A percentile compares a stretch with the other conserved stretches of the same genome.
phyloP scores from a whole-genome alignment of 1,140 invertebrate genomes.

The Musca domestica region DNA sequence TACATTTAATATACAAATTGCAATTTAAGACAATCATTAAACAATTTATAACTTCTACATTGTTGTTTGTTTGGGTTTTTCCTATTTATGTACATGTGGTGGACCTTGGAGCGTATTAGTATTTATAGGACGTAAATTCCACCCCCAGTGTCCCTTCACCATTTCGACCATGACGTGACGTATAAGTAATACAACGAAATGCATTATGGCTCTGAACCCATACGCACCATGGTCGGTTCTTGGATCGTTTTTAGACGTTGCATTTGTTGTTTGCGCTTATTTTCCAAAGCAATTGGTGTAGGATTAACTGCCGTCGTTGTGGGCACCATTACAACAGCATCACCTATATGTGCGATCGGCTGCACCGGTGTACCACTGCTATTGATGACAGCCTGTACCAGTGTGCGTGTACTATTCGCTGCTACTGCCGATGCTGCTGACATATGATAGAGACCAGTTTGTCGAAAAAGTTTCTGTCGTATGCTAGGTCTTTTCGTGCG shows the following conservation, averaged over 20 bases:
- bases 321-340: not conserved
- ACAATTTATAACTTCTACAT: too few species aligned
- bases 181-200: not conserved
- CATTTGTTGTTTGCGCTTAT: conserved; percentile 29
- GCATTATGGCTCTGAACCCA: conserved; percentile 33
- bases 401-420: conserved; percentile 3
- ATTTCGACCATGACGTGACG: too few species aligned
- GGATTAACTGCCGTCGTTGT: conserved; percentile 6
- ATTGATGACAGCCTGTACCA: conserved; percentile 23
- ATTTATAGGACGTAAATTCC: not conserved
- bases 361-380: not conserved
- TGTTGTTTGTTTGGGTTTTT: too few species aligned
- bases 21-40: too few species aligned
- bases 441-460: conserved; percentile 7
- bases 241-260: conserved; percentile 34
- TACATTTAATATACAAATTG: too few species aligned
- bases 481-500: conserved; percentile 38
- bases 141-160: too few species aligned
- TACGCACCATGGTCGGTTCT: conserved; percentile 34
- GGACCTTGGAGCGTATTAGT: not conserved
- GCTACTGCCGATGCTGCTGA: not conserved
- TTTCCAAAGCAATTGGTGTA: conserved; percentile 9
- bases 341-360: not conserved
- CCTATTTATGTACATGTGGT: not conserved
- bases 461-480: conserved; percentile 42